Percentiles rank a stretch among this genome's conserved stretches.
These are phyloP conservation scores for Perithous albicinctus DNA, from an alignment of 2,888 invertebrate genomes.

Conservation along the genomic window DNA sequence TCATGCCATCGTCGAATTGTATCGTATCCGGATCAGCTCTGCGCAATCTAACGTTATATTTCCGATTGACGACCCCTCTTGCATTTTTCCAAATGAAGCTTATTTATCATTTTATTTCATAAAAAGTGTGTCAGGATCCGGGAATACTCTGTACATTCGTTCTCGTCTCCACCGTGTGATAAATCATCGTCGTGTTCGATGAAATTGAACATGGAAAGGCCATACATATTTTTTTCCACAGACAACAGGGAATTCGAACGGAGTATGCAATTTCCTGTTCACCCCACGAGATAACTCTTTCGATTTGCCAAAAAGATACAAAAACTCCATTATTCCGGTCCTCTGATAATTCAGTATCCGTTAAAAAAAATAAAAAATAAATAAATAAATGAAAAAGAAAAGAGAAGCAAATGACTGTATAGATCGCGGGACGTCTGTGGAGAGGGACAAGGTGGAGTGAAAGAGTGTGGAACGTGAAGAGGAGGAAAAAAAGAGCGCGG, in stretches of 20 bases:
- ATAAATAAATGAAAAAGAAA: no score
- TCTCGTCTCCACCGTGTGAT: not conserved
- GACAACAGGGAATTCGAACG: constrained; percentile 9
- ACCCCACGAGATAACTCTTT: constrained; percentile 30
- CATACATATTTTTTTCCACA: constrained; percentile 15
- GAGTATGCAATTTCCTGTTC: constrained; percentile 37
- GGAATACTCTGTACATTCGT: not conserved
- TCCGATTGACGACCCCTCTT: constrained; percentile 24
- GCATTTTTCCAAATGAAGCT: constrained; percentile 13
- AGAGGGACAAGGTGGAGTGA: constrained; percentile 12
- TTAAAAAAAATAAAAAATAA: constrained; percentile 46
- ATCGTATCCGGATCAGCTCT: constrained; percentile 22
- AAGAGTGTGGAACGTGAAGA: constrained; percentile 24
- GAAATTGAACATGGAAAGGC: constrained; percentile 22
- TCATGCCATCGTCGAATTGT: constrained; percentile 29
- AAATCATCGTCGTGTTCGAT: not conserved
- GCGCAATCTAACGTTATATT: constrained; percentile 39
- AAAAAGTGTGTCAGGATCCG: constrained; percentile 8
- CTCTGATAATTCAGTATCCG: constrained; percentile 54
- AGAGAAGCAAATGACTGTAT: constrained; percentile 39
- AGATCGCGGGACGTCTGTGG: constrained; percentile 30
- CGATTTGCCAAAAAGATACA: constrained; percentile 32
- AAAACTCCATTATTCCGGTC: constrained; percentile 46
- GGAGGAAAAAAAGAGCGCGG: constrained; percentile 48
- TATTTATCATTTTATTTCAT: constrained; percentile 31